These are phyloP conservation scores for Spinibarbus caldwelli DNA, from an alignment of 2,797 vertebrate genomes.

Conservation along the genomic window DNA sequence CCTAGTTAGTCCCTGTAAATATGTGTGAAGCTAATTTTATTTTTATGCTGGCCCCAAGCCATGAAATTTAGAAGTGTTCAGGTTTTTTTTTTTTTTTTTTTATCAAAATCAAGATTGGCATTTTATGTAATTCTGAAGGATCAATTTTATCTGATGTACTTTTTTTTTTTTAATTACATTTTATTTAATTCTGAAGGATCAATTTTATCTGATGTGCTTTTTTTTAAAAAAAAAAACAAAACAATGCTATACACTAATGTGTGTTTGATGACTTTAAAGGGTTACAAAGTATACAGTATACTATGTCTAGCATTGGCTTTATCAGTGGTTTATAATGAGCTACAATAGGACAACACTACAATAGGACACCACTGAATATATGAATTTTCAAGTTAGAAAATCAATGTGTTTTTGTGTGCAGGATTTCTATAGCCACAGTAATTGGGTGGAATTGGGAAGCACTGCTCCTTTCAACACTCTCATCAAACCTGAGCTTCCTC, in stretches of 20 bases:
- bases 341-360: neutral
- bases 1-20: constrained; percentile 57
- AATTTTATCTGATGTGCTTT: too few relatives aligned
- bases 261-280: neutral
- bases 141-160: too few relatives aligned
- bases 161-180: too few relatives aligned
- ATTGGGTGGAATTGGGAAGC: constrained; percentile 75
- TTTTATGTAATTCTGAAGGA: too few relatives aligned
- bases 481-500: constrained; percentile 60
- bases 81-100: constrained; percentile 17
- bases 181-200: too few relatives aligned
- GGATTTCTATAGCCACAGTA: constrained; percentile 82
- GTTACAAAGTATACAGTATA: too few relatives aligned
- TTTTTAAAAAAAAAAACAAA: too few relatives aligned
- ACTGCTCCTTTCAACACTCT: constrained; percentile 67
- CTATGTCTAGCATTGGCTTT: too few relatives aligned
- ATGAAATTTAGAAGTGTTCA: too few relatives aligned
- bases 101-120: constrained; percentile 31
- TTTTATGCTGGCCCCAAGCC: too few relatives aligned
- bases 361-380: constrained; percentile 64
- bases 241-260: too few relatives aligned
- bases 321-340: neutral
- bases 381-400: constrained; percentile 76
- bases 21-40: too few relatives aligned
- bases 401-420: constrained; percentile 55